Base-by-base conservation (phyloP, 1,140 invertebrate genomes). In the Heliothis subflexa region DNA sequence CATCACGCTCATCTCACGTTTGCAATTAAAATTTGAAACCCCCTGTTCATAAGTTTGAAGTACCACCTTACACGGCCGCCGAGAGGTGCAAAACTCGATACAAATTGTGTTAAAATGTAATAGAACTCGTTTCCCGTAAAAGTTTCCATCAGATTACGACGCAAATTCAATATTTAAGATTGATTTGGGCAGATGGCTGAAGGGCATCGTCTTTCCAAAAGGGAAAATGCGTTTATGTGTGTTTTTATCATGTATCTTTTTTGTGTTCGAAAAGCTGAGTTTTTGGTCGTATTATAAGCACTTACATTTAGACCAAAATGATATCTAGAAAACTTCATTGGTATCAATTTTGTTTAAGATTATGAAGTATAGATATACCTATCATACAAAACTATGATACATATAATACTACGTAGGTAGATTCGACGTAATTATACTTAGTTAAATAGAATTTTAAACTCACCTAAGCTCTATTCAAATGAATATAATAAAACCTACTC, bases 151-250 rank as follows among this genome's bases (percentile, higher is more conserved):
- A 85, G 89, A 94, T 93, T 94, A 93, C 91, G 86, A 89, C 75
- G 89, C 88, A 93, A 94, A 94, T 94, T 94, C 90, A 92, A 94
- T 94, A 94, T 94, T 92, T 94, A 93, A 92, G 92, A 94, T 94
- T 94, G 93, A 94, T 93, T 94, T 85, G 88, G 88, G 90, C 91
- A 92, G 91, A 89, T 89, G 91, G 64, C 85, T 86, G 85, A 83
- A 86, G 88, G 89, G 87, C 86, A 84, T 47, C 78, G 70, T 83
- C 71, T 84, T 73, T 75, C 49, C 80, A 87, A 87, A 83, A 83
- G 83, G 83, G 79, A 78, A 83, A 82, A 25, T 25, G 13, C 25
- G 49, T n/a, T 64, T 62, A 45, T 61, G 16, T 73, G 54, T 59
- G 28, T 59, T 33, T 71, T 9, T 49, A 49, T 54, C 25, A 55